phyloP scores from a whole-genome alignment of 2,888 invertebrate genomes.

The Minunthozetes semirufus region DNA sequence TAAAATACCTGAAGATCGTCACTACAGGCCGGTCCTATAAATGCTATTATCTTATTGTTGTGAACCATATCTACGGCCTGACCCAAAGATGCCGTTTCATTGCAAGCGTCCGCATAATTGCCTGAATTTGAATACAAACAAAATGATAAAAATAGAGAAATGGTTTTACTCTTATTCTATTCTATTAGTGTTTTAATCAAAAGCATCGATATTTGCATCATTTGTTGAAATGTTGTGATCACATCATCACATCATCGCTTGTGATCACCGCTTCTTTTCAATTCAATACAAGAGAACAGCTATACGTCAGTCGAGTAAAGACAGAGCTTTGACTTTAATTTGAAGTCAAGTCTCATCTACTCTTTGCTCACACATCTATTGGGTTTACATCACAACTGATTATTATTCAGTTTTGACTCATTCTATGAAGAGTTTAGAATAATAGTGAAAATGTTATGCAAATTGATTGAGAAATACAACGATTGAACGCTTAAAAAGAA shows the following conservation, averaged over 20 bases:
- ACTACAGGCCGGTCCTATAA: constrained; percentile 43
- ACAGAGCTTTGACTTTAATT: no score
- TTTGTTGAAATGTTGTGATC: no score
- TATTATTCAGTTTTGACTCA: neutral
- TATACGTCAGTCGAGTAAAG: no score
- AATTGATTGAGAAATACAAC: neutral
- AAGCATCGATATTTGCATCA: no score
- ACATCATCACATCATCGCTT: no score
- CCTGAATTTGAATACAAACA: constrained; percentile 31
- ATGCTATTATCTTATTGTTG: constrained; percentile 38
- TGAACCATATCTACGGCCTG: constrained; percentile 39
- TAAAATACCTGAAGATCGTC: constrained; percentile 40
- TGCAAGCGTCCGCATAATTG: constrained; percentile 40
- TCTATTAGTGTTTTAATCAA: no score
- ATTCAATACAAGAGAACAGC: no score
- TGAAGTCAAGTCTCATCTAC: no score
- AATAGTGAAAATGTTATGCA: neutral
- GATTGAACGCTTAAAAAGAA: neutral
- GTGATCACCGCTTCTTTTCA: no score
- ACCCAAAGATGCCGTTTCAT: constrained; percentile 40
- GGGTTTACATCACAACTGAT: neutral
- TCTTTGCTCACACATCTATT: neutral
- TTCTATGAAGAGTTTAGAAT: neutral
- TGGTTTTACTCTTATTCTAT: no score
- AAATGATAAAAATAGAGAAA: no score